Percentiles rank a stretch among this genome's conserved stretches.
Conservation (phyloP, 2,888 invertebrate species). For the Caenorhabditis macrosperma region DNA sequence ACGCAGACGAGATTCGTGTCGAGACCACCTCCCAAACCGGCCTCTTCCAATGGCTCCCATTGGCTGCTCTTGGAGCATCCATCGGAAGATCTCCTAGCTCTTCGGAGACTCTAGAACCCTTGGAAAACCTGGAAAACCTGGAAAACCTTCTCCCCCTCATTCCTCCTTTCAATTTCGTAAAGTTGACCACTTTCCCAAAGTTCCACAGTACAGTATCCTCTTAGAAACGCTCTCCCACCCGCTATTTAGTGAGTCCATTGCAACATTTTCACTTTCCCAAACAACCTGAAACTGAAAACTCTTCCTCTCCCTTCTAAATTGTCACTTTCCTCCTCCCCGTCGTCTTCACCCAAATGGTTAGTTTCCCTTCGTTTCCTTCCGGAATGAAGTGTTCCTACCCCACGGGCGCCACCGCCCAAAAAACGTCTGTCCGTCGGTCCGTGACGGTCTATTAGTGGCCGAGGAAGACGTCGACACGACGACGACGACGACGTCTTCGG, state of each 20-base stretch:
- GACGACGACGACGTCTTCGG: no score
- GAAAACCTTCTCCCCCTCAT: no score
- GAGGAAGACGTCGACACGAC: conserved; percentile 9
- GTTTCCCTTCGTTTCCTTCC: conserved; percentile 15
- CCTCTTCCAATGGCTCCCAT: no score
- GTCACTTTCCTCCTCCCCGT: conserved; percentile 12
- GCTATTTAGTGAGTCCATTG: background rate
- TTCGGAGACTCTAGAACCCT: no score
- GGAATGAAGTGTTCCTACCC: conserved; percentile 30
- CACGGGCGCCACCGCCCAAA: conserved; percentile 5
- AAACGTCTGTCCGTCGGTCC: conserved; percentile 50
- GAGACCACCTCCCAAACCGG: no score
- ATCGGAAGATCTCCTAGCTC: no score
- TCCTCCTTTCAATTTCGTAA: no score
- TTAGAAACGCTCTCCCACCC: conserved; percentile 14
- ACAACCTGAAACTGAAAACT: conserved; percentile 21
- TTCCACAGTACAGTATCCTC: conserved; percentile 12
- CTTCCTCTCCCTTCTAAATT: conserved; percentile 8
- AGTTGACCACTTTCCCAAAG: no score
- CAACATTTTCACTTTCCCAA: conserved; percentile 52
- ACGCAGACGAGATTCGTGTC: no score
- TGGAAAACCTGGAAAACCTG: no score
- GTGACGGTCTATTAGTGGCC: conserved; percentile 50
- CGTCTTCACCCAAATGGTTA: conserved; percentile 21
- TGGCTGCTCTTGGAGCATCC: no score